Evolutionary conservation across 2,113 vertebrate species (phyloP).

Genomic region (Baryphthengus martii): DNA sequence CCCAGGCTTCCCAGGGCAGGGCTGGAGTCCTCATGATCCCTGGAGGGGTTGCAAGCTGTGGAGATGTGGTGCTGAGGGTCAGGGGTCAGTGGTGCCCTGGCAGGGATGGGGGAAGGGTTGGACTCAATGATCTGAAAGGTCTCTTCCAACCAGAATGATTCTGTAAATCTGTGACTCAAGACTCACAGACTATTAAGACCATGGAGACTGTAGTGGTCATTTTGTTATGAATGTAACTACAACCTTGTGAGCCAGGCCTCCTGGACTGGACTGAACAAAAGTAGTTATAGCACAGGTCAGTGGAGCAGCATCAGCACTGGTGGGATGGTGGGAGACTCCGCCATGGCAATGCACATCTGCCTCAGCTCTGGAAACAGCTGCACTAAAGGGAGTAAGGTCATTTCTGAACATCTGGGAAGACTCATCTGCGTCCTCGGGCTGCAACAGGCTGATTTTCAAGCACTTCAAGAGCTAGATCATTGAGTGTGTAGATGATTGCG

Average conservation of each 20-base stretch:
- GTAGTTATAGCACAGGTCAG: background rate
- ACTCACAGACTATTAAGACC: accelerated
- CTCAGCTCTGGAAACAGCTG: background rate
- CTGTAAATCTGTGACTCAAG: too few species aligned
- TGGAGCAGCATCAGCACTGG: too few species aligned
- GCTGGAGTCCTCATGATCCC: background rate
- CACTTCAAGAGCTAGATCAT: too few species aligned
- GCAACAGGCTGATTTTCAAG: background rate
- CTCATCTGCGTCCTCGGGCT: background rate
- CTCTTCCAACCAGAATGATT: background rate
- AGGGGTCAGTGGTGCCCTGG: background rate
- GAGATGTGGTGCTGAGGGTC: background rate
- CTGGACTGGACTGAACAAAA: background rate
- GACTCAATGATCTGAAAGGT: background rate
- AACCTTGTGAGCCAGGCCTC: background rate
- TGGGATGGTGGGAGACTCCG: background rate
- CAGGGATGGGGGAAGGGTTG: background rate
- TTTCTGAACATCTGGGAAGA: background rate
- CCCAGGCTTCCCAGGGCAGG: background rate
- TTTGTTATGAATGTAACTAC: background rate
- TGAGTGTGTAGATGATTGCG: background rate
- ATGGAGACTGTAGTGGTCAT: background rate
- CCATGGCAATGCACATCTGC: background rate
- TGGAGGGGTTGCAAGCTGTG: background rate
- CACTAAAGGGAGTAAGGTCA: accelerated